Evolutionary conservation across 37 sponge, comb jelly and placozoan genomes (phyloP), one percentile per base, ranked within the genome.

Genomic region (Theonella swinhoei): DNA sequence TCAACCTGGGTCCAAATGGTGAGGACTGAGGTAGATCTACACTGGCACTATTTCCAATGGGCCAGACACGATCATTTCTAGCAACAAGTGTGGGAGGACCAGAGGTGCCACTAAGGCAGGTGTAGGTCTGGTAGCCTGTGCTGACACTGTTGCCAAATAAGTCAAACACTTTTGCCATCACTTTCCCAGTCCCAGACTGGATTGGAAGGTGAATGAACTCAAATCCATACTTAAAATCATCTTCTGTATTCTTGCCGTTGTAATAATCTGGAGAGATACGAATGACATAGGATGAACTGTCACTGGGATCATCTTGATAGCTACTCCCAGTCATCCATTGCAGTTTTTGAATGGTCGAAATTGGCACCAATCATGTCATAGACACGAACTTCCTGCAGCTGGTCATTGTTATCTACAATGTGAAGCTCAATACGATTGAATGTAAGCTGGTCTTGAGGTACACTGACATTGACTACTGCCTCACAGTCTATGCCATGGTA

Each of bases 401-500:
- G 7, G 54, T 47, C 54, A 17, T 7, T 17, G 54, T 14, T 47
- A 14, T 47, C 54, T 14, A 47, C 11, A 14, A 75, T 59, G 34
- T 58, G 76, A 17, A 75, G 76, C 30, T 75, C 76, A 25, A 75
- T 58, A 1, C 76, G 61, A 28, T 75, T 59, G 1, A 75, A 28
- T 1, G 62, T 75, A 0, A 75, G 76, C 28, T 59, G 76, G 30
- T 75, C 3, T 1, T 59, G 61, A 22, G 76, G 76, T 1, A 75
- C 76, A 58, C 47, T 42, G 29, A 75, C 37, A 35, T 54, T 75
- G 33, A 75, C 76, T 26, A 75, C 37, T 0, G 73, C 73, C 42
- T 8, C 23, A 41, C 42, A 38, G 0, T 4, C 62, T 4, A 29
- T 5, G 33, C 14, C 32, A 29, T 54, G 25, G 61, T 54, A 32